phyloP scores from a whole-genome alignment of 2,888 invertebrate genomes.

The Torymus texanus region DNA sequence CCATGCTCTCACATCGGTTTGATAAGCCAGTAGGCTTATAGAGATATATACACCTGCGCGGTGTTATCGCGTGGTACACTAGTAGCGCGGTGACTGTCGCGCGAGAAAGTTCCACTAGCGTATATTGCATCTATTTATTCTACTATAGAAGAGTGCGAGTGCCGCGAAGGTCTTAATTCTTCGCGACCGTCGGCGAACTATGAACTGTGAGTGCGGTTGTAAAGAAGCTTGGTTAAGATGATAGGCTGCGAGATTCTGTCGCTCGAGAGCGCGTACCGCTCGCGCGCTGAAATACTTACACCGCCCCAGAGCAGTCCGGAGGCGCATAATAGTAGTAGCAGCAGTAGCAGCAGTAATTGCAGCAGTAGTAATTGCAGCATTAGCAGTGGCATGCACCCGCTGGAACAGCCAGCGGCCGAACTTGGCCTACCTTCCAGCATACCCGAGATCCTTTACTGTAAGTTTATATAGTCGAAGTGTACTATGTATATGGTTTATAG shows the following conservation, averaged over 20 bases:
- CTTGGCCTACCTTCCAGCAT: slow-evolving; percentile 69
- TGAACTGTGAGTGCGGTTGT: no score
- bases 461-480: slow-evolving; percentile 58
- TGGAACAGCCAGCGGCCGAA: slow-evolving; percentile 66
- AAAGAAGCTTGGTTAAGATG: slow-evolving; percentile 59
- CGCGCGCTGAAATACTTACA: slow-evolving; percentile 68
- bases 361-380: not conserved
- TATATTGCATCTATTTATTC: no score
- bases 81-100: no score
- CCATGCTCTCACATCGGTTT: no score
- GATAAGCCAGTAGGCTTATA: no score
- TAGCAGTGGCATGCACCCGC: slow-evolving; percentile 63
- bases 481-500: no score
- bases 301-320: slow-evolving; percentile 74
- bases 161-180: no score
- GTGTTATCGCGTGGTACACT: no score
- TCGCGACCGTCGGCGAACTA: no score
- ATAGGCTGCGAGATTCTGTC: slow-evolving; percentile 68
- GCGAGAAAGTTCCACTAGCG: no score
- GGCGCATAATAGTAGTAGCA: slow-evolving; percentile 58
- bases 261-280: slow-evolving; percentile 66
- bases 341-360: not conserved
- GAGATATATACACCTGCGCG: no score
- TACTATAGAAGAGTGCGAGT: no score
- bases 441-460: slow-evolving; percentile 72